Evolutionary conservation across 1,140 invertebrate genomes (phyloP), one percentile per base, ranked within the genome.

Genomic region (Cydia amplana): DNA sequence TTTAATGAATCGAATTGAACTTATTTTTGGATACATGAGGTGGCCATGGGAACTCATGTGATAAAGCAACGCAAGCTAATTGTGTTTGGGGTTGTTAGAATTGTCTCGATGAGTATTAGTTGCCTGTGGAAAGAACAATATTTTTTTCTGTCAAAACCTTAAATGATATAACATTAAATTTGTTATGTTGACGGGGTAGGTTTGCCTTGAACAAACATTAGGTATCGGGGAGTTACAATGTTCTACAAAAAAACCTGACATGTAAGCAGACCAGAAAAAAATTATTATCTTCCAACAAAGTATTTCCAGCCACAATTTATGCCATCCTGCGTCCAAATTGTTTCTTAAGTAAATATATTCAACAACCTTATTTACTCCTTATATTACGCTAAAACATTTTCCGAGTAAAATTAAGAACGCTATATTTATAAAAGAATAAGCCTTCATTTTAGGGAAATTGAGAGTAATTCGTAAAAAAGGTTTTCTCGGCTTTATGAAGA

Each of bases 401-500:
- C 36, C 65, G 28, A 20, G 65, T 70, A 36, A 70, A 70, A 70
- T 70, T 70, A 70, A 70, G 65, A 70, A 23, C 36, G 65, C 36
- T 18, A 70, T 70, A 40, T 70, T 70, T 36, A 70, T 70, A 70
- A 70, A 70, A 70, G n/a, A 70, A 70, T 70, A 70, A 70, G 65
- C 65, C 65, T 70, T 70, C 65, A 70, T 70, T 70, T 70, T 70
- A 70, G 32, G 65, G 65, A 70, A 70, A 70, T 70, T 70, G 65
- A 70, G 36, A 36, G 65, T 70, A 70, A 70, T 70, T 70, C 65
- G 32, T 40, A 40, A 70, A 70, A 76, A 79, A 77, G 77, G 79
- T 78, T 70, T 60, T 77, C 51, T 79, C 28, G 51, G 51, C 72
- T 78, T 40, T 65, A 76, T 55, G 75, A 67, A 73, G 75, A 72